Conservation (phyloP, 2,797 vertebrate genomes). For the Odontamblyopus rebecca region DNA sequence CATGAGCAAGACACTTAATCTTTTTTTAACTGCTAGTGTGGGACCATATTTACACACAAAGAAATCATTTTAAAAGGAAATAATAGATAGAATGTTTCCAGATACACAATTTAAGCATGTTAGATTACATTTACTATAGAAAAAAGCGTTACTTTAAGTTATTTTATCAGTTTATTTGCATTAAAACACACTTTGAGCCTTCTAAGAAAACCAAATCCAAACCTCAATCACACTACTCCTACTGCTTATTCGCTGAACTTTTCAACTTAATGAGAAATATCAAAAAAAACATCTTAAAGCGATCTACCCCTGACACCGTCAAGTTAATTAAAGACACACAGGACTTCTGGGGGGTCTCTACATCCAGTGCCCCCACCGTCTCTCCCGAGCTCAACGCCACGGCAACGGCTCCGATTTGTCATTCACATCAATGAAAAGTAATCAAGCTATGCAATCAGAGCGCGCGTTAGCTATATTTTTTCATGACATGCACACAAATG, state of each 20-base stretch:
- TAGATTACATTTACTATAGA: too few species aligned
- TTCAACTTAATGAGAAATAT: constrained; percentile 1
- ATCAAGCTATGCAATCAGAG: constrained; percentile 62
- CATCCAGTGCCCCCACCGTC: constrained; percentile 31
- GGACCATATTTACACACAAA: too few species aligned
- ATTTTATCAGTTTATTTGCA: too few species aligned
- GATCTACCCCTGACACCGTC: constrained; percentile 33
- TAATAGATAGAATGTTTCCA: too few species aligned
- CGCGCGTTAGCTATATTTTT: constrained; percentile 39
- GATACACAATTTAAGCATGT: too few species aligned
- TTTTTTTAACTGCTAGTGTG: too few species aligned
- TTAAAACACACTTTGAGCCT: background rate
- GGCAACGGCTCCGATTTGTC: constrained; percentile 41
- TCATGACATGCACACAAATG: constrained; percentile 59
- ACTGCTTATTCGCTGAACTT: constrained; percentile 4
- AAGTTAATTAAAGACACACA: constrained; percentile 57
- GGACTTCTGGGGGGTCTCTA: constrained; percentile 44
- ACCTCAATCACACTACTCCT: background rate
- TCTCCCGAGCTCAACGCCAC: constrained; percentile 31
- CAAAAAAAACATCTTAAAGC: constrained; percentile 14
- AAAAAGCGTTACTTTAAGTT: too few species aligned
- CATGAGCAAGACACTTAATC: too few species aligned
- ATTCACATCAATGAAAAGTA: constrained; percentile 60
- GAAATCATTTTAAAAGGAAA: too few species aligned
- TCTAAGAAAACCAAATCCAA: constrained; percentile 1